phyloP scores from a whole-genome alignment of 37 sponge, comb jelly and placozoan species.

The Cliona cf. orientalis region DNA sequence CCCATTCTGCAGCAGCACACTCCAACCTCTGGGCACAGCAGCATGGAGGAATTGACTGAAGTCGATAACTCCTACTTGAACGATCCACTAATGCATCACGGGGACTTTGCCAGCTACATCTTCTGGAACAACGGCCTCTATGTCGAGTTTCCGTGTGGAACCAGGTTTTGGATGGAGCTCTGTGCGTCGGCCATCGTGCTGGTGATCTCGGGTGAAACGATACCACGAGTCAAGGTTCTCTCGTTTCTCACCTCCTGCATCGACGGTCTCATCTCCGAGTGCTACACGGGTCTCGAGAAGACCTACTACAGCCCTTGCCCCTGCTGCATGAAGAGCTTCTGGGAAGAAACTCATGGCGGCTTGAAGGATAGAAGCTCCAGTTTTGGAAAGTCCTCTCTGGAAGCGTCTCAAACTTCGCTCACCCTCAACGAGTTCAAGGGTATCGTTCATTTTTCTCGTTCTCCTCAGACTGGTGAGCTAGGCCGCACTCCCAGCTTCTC shows the following conservation, averaged over 20 bases:
- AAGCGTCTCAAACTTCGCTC: constrained; percentile 9
- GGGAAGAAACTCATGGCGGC: constrained; percentile 3
- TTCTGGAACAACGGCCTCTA: constrained; percentile 66
- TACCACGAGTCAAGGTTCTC: constrained; percentile 51
- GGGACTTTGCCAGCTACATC: constrained; percentile 35
- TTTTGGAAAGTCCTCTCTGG: constrained; percentile 1
- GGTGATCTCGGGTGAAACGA: constrained; percentile 30
- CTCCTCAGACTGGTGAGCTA: neutral
- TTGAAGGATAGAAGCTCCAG: neutral
- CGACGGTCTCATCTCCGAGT: constrained; percentile 41
- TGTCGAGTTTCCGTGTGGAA: constrained; percentile 56
- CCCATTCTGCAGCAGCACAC: constrained; percentile 26
- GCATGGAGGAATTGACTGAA: neutral
- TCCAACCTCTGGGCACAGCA: neutral
- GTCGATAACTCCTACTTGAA: neutral
- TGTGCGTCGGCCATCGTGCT: constrained; percentile 28
- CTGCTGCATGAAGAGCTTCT: constrained; percentile 48
- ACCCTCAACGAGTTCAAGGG: constrained; percentile 39
- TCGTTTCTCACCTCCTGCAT: constrained; percentile 53
- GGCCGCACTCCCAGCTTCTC: constrained; percentile 5
- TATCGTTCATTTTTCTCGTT: neutral
- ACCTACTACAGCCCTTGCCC: constrained; percentile 52
- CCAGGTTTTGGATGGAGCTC: constrained; percentile 59
- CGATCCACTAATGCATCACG: neutral
- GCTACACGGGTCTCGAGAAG: constrained; percentile 29